Base-by-base conservation (phyloP, 1,140 invertebrate genomes). In the Ruditapes philippinarum region DNA sequence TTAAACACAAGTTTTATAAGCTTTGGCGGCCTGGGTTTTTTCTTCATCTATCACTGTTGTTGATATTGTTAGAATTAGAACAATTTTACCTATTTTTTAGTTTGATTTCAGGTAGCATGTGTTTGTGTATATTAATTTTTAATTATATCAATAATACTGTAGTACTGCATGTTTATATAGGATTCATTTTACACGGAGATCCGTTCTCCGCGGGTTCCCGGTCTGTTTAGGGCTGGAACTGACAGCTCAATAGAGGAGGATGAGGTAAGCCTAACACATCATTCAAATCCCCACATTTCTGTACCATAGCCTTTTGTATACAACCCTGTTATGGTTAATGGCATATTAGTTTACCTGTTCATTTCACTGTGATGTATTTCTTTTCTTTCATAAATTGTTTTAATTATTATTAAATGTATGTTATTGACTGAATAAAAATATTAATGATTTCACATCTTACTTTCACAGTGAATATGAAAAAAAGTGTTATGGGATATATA, bases 121-220 rank as follows among this genome's bases (percentile, higher is more conserved):
- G 45, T 36, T 78, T 78, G 42, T 76, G n/a, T 45, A 51, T 78
- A 22, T 74, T 7, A 74, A 31, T 45, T 36, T 22, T 38, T 42
- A 22, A 45, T 49, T 49, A 25, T 49, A 49, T 49, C 22, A 49
- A 45, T 40, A 36, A 70, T 70, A 25, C 65, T 74, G 38, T 81
- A 81, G 82, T 51, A 42, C 31, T 85, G 82, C 82, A 85, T 85
- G 82, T 74, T 82, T 85, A 85, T 85, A 54, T 85, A 85, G 82
- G 82, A 85, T 74, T 51, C 49, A 54, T 73, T 74, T 74, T 85
- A 73, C 70, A 40, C 28, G 57, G 65, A 73, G 42, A 65, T 49
- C 17, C 82, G 70, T 19, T 51, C 79, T 45, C 82, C 65, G 49
- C 25, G 70, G 5, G 25, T 57, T 5, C 51, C 82, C 28, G 40